Evolutionary conservation across 2,888 invertebrate species (phyloP).

Genomic region (Augiades crinisus): DNA sequence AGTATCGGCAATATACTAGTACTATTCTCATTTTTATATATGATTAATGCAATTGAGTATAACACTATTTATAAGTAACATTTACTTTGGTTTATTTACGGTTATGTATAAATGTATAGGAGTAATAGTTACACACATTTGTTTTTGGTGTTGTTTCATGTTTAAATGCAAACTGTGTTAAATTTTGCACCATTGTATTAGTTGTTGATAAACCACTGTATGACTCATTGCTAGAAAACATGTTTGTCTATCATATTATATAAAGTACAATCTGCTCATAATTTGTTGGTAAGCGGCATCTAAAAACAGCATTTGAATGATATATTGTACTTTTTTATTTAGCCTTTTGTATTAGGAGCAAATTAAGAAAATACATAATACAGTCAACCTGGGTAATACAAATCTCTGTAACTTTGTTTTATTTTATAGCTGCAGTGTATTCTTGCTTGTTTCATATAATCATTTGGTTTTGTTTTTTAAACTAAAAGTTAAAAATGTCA

Average conservation of each 20-base stretch:
- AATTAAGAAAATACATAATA: neutral
- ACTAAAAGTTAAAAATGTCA: too few species aligned
- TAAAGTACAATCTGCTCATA: constrained; percentile 10
- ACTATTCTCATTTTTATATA: constrained; percentile 59
- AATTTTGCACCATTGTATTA: constrained; percentile 18
- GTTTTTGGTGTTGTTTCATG: constrained; percentile 50
- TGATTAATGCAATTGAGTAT: constrained; percentile 59
- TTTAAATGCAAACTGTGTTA: constrained; percentile 29
- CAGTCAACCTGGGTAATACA: too few species aligned
- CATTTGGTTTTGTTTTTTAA: too few species aligned
- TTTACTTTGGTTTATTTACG: constrained; percentile 58
- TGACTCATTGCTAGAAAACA: constrained; percentile 18
- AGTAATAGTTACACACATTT: constrained; percentile 44
- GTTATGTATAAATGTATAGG: constrained; percentile 73
- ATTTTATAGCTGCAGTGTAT: too few species aligned
- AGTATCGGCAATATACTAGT: constrained; percentile 57
- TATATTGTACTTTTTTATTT: constrained; percentile 1
- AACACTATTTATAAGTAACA: constrained; percentile 69
- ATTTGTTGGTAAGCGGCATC: neutral
- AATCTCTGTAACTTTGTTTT: too few species aligned
- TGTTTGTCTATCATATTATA: constrained; percentile 11
- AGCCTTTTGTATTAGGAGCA: neutral
- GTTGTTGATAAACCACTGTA: constrained; percentile 15
- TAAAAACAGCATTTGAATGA: constrained; percentile 2
- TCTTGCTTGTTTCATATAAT: too few species aligned